Conservation (phyloP, 2,888 invertebrate species). For the Scaptomyza polygonia region DNA sequence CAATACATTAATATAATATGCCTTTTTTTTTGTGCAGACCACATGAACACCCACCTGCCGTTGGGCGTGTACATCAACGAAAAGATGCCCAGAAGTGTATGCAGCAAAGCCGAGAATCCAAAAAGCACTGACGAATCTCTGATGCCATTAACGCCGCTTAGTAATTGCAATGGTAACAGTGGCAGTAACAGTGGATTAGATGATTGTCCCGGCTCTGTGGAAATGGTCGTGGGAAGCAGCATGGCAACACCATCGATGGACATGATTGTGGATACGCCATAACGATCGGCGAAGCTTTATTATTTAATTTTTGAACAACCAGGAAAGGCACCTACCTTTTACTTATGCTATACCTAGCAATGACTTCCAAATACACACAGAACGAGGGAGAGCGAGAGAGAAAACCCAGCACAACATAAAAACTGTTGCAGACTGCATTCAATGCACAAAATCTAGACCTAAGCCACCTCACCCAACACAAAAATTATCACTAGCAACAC, state of each 20-base stretch:
- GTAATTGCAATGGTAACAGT: slow-evolving; percentile 40
- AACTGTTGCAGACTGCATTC: slow-evolving; percentile 55
- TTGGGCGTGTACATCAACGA: slow-evolving; percentile 71
- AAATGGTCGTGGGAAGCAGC: slow-evolving; percentile 50
- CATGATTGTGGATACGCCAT: slow-evolving; percentile 52
- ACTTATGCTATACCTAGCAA: slow-evolving; percentile 46
- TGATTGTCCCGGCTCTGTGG: slow-evolving; percentile 61
- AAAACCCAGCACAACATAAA: slow-evolving; percentile 38
- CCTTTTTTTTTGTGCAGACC: slow-evolving; percentile 54
- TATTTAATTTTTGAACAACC: slow-evolving; percentile 56
- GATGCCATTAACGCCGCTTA: slow-evolving; percentile 58
- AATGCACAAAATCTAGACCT: slow-evolving; percentile 44
- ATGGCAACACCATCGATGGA: slow-evolving; percentile 46
- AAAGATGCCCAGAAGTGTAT: slow-evolving; percentile 35
- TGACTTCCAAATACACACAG: slow-evolving; percentile 42
- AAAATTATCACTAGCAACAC: neutral
- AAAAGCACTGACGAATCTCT: slow-evolving; percentile 36
- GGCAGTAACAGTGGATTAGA: slow-evolving; percentile 38
- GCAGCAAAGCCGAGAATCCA: slow-evolving; percentile 41
- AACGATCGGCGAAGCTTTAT: slow-evolving; percentile 57
- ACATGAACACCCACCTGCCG: slow-evolving; percentile 74
- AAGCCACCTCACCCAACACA: slow-evolving; percentile 28
- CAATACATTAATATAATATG: slow-evolving; percentile 1
- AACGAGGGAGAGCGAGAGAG: slow-evolving; percentile 30
- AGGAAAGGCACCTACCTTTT: slow-evolving; percentile 50